Conservation (phyloP, 1,140 invertebrate genomes). For the Lordiphosa mommai region DNA sequence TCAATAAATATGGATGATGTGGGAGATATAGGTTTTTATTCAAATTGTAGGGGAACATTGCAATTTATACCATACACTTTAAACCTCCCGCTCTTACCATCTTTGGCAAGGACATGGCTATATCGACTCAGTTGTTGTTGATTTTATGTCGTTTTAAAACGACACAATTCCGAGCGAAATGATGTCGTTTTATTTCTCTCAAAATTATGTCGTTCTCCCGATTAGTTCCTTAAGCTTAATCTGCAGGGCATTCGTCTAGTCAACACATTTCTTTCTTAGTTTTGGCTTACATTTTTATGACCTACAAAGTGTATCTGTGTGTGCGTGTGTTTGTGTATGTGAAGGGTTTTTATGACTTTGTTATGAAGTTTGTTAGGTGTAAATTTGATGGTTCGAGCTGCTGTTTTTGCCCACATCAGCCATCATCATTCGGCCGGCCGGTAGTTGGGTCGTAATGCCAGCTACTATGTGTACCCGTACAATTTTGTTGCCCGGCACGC, state of each 20-base stretch:
- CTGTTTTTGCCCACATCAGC: conserved; percentile 17
- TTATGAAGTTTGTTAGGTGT: conserved; percentile 76
- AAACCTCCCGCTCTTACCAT: too few species aligned
- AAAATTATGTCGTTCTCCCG: too few species aligned
- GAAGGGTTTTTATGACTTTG: conserved; percentile 62
- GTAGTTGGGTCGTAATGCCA: not conserved
- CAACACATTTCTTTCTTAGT: too few species aligned
- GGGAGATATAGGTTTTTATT: too few species aligned
- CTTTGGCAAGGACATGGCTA: too few species aligned
- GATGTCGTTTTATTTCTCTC: too few species aligned
- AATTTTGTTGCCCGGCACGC: conserved; percentile 4
- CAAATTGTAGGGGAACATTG: too few species aligned
- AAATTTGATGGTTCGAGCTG: conserved; percentile 59
- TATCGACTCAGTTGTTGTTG: too few species aligned
- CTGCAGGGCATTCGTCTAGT: not conserved
- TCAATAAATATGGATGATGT: too few species aligned
- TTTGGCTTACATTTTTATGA: conserved; percentile 70
- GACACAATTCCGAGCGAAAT: too few species aligned
- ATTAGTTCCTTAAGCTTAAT: not conserved
- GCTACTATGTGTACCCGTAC: conserved; percentile 2
- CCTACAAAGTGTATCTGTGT: conserved; percentile 12
- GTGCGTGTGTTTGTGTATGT: conserved; percentile 3
- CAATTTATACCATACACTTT: too few species aligned
- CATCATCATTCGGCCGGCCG: conserved; percentile 6
- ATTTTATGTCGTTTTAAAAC: too few species aligned